These are phyloP conservation scores for Phenacoccus solenopsis DNA, from an alignment of 1,140 invertebrate genomes.

Conservation along the genomic window DNA sequence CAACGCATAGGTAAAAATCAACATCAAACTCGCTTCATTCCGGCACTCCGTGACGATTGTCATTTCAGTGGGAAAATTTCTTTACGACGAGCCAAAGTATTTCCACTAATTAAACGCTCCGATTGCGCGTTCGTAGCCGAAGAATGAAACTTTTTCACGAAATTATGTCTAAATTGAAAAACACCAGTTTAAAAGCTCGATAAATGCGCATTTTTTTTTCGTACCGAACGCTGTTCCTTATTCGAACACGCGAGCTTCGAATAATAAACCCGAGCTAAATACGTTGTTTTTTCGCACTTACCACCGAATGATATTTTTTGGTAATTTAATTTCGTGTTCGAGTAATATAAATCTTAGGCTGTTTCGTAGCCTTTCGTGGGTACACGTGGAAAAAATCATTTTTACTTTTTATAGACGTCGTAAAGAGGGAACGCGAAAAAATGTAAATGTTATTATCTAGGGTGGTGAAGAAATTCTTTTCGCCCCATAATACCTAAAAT, in stretches of 20 bases:
- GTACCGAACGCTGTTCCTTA: no score
- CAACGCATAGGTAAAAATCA: no score
- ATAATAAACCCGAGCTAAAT: neutral
- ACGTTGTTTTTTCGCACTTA: neutral
- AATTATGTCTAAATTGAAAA: neutral
- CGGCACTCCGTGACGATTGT: no score
- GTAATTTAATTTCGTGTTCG: conserved; percentile 2
- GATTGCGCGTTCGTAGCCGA: no score
- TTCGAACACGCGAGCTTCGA: neutral
- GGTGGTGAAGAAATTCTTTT: neutral
- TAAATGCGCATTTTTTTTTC: neutral
- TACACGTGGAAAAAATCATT: neutral
- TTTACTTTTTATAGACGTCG: conserved; percentile 1
- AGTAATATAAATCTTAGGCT: neutral
- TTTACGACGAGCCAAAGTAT: no score
- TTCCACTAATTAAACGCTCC: neutral
- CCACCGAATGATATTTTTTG: neutral
- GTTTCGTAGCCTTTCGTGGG: neutral
- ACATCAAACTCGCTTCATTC: no score
- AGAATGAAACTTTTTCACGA: neutral
- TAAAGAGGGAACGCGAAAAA: neutral
- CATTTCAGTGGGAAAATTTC: no score
- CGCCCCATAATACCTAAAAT: neutral
- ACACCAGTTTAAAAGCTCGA: neutral
- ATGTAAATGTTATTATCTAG: neutral